These are phyloP conservation scores for Willowsia nigromaculata DNA, from an alignment of 2,888 invertebrate species.

Conservation along the genomic window DNA sequence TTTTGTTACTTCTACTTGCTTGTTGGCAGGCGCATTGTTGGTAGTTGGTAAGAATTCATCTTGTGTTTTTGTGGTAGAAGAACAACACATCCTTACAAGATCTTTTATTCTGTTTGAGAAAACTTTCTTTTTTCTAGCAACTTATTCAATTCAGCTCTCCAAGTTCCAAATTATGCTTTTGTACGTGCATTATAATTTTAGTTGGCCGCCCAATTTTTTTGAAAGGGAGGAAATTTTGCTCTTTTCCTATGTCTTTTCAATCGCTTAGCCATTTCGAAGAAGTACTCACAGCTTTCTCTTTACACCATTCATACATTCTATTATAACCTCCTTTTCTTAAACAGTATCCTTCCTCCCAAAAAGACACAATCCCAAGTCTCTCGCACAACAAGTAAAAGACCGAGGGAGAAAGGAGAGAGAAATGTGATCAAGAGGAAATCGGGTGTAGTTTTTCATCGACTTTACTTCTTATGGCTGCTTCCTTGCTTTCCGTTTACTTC, in stretches of 20 bases:
- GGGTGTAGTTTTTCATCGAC: slow-evolving; percentile 65
- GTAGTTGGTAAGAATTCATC: no score
- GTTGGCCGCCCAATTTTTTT: no score
- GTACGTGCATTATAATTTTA: neutral
- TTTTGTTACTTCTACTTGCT: neutral
- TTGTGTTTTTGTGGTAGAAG: neutral
- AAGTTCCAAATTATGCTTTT: neutral
- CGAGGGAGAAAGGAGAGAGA: slow-evolving; percentile 28
- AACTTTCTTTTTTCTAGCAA: neutral
- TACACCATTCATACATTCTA: neutral
- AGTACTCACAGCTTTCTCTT: neutral
- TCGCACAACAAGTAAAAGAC: neutral
- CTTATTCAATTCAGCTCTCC: slow-evolving; percentile 15
- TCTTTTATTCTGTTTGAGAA: neutral
- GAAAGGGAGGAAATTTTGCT: no score
- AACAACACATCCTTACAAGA: neutral
- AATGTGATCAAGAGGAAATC: slow-evolving; percentile 66
- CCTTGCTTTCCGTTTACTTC: slow-evolving; percentile 32
- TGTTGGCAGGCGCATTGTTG: neutral
- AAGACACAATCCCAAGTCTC: slow-evolving; percentile 38
- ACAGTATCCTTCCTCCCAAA: slow-evolving; percentile 27
- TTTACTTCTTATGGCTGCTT: slow-evolving; percentile 45
- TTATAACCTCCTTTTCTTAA: neutral
- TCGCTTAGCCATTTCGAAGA: neutral
- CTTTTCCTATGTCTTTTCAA: no score